Evolutionary conservation across 2,888 invertebrate genomes (phyloP), one percentile per base, ranked within the genome.

Genomic region (Callimorpha dominula): DNA sequence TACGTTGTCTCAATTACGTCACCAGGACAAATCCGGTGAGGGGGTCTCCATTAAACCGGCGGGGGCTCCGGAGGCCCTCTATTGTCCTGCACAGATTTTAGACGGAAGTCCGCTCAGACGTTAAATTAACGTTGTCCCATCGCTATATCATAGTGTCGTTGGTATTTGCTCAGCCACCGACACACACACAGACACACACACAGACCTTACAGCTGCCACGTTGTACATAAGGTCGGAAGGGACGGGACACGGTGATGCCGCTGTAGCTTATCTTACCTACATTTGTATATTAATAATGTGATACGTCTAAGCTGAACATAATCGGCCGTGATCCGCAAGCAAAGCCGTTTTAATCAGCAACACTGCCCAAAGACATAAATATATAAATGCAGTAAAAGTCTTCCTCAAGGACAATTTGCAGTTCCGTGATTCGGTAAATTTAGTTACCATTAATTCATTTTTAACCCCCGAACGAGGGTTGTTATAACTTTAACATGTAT

Each of bases 1-100:
- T 50, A 72, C 75, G 68, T 73, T 74, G 71, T 70, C 72, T 77
- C 74, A 77, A 82, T 82, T 71, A 80, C 80, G 80, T 71, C 71
- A 63, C 66, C 57, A 74, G 74, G 63, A 80, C 77, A 72, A 60
- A 70, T 69, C 69, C 68, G 17, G 62, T n/a, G 49, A 69, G 69
- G 14, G 69, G 17, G 69, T 3, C 69, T 57, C 15, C 5, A 14
- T 60, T 60, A 20, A 60, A 20, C 60, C 60, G 14, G 14, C 60
- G 31, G 31, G 43, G 31, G 60, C 60, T 60, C 60, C 46, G 46
- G n/a, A 42, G 40, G 9, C 50, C 31, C 50, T 40, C 52, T 54
- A 42, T 66, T 65, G 68, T 72, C 72, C 54, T 63, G 70, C 11
- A 60, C 60, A 70, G 71, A 65, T 73, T 57, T 68, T n/a, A 70